Evolutionary conservation across 2,797 vertebrate genomes (phyloP).

Genomic region (Botia almorhae): DNA sequence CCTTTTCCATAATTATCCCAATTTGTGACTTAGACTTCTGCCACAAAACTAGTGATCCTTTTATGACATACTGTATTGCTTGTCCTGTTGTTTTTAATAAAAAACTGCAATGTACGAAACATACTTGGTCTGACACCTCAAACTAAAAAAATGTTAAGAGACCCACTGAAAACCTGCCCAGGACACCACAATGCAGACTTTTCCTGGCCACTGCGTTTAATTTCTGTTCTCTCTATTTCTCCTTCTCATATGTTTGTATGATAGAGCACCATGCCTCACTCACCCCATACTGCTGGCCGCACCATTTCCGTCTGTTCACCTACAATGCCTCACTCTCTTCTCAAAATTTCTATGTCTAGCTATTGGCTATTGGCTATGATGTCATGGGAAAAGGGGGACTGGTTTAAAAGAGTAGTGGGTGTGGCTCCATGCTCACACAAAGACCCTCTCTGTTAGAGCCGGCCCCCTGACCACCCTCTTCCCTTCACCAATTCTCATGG

Average conservation of each 20-base stretch:
- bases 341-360: slow-evolving; percentile 69
- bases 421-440: slow-evolving; percentile 68
- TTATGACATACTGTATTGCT: background rate
- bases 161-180: slow-evolving; percentile 44
- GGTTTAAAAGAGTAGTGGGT: slow-evolving; percentile 56
- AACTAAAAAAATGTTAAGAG: slow-evolving; percentile 43
- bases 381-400: slow-evolving; percentile 76
- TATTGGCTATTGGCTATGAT: slow-evolving; percentile 75
- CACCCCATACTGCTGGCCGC: slow-evolving; percentile 40
- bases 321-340: slow-evolving; percentile 52
- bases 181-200: slow-evolving; percentile 20
- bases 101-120: slow-evolving; percentile 15
- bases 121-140: slow-evolving; percentile 24
- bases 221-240: slow-evolving; percentile 70
- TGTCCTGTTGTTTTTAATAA: background rate
- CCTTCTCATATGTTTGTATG: slow-evolving; percentile 55
- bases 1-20: slow-evolving; percentile 44
- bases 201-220: slow-evolving; percentile 55
- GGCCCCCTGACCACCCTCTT: slow-evolving; percentile 36
- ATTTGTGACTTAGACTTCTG: too few species aligned
- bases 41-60: background rate
- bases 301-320: slow-evolving; percentile 49
- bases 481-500: slow-evolving; percentile 1
- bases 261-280: slow-evolving; percentile 47
- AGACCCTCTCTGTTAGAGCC: slow-evolving; percentile 71